Percentiles rank a stretch among this genome's conserved stretches.
phyloP scores from a whole-genome alignment of 2,888 invertebrate species.

The Baccha elongata region DNA sequence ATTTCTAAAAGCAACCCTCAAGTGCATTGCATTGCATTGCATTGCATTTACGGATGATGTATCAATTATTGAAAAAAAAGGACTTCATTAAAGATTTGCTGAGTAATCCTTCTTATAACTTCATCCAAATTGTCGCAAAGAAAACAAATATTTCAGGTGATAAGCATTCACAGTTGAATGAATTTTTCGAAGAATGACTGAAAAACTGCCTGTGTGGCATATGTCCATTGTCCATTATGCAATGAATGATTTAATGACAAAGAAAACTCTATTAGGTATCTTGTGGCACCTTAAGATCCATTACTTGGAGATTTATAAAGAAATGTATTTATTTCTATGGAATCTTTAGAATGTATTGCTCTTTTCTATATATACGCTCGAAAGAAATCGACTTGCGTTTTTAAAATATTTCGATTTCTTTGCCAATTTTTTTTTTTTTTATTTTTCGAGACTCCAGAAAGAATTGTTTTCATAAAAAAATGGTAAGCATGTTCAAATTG shows the following conservation, averaged over 20 bases:
- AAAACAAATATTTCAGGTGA: conserved; percentile 40
- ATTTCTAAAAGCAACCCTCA: conserved; percentile 33
- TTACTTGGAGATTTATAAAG: conserved; percentile 1
- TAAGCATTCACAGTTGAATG: not conserved
- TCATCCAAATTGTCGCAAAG: conserved; percentile 40
- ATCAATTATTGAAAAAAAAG: conserved; percentile 34
- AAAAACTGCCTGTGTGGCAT: conserved; percentile 45
- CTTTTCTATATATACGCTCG: conserved; percentile 18
- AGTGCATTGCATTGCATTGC: conserved; percentile 38
- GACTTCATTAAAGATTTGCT: conserved; percentile 63
- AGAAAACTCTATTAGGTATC: conserved; percentile 25
- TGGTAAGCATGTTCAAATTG: conserved; percentile 12
- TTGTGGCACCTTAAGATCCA: conserved; percentile 14
- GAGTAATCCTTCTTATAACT: conserved; percentile 59
- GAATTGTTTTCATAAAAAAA: not conserved
- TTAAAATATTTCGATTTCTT: not conserved
- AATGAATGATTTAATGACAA: conserved; percentile 46
- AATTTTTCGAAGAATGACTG: not conserved
- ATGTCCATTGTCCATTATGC: conserved; percentile 47
- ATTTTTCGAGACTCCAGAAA: not conserved
- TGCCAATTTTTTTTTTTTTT: conserved; percentile 18
- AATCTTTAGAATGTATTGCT: not conserved
- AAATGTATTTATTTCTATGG: not conserved
- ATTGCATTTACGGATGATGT: conserved; percentile 31
- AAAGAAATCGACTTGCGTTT: conserved; percentile 6